phyloP scores from a whole-genome alignment of 2,113 vertebrate species.

The Oplegnathus fasciatus region DNA sequence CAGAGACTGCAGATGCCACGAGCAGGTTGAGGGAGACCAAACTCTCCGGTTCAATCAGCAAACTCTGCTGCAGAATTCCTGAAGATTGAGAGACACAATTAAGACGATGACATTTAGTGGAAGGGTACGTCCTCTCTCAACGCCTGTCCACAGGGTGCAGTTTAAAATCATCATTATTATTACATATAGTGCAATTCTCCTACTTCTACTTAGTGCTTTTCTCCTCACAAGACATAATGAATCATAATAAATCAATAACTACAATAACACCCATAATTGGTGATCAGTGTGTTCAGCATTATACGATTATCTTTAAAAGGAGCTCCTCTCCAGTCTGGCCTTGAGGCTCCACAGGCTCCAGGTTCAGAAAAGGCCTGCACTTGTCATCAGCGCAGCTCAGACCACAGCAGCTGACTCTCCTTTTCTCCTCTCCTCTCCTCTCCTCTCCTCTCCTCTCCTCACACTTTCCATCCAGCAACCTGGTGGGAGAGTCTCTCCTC shows the following conservation, averaged over 20 bases:
- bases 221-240: slow-evolving; percentile 14
- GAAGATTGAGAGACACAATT: slow-evolving; percentile 58
- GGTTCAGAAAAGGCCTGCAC: slow-evolving; percentile 67
- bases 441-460: slow-evolving; percentile 57
- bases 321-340: slow-evolving; percentile 73
- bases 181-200: slow-evolving; percentile 35
- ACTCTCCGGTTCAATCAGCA: slow-evolving; percentile 92
- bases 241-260: slow-evolving; percentile 60
- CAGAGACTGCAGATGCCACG: slow-evolving; percentile 94
- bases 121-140: slow-evolving; percentile 17
- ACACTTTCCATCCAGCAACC: slow-evolving; percentile 70
- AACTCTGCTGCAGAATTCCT: slow-evolving; percentile 94
- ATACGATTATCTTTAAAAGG: slow-evolving; percentile 39
- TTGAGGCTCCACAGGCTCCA: slow-evolving; percentile 75
- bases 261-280: slow-evolving; percentile 49
- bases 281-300: slow-evolving; percentile 29
- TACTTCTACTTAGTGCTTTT: slow-evolving; percentile 21
- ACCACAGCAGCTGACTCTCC: slow-evolving; percentile 65
- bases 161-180: slow-evolving; percentile 42
- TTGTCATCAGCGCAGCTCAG: slow-evolving; percentile 73
- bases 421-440: slow-evolving; percentile 59
- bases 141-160: slow-evolving; percentile 45
- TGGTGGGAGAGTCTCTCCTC: slow-evolving; percentile 66
- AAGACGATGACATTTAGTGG: slow-evolving; percentile 48
- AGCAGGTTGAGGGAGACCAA: slow-evolving; percentile 97